phyloP scores from a whole-genome alignment of 2,113 vertebrate genomes.

The Nothoprocta perdicaria region DNA sequence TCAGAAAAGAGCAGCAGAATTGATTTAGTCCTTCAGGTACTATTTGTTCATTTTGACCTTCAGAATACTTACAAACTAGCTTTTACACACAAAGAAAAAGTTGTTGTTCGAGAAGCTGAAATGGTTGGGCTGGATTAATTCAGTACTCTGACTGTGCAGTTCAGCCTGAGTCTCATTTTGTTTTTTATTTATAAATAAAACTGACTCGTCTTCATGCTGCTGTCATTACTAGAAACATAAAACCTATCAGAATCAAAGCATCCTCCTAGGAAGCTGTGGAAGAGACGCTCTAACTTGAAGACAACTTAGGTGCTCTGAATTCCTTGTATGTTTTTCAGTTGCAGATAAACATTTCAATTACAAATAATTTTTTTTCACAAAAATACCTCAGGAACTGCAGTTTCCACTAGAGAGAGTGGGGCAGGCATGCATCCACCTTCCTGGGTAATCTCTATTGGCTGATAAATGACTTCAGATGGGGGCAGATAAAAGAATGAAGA shows the following conservation, averaged over 20 bases:
- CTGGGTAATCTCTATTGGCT: constrained; percentile 78
- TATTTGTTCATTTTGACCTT: not conserved
- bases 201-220: rapidly evolving
- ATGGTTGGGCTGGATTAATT: not conserved
- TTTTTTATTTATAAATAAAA: not conserved
- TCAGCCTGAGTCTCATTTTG: not conserved
- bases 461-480: constrained; percentile 80
- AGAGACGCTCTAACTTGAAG: not conserved
- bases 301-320: not conserved
- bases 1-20: not conserved
- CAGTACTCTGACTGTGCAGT: not conserved
- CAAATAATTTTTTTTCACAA: not conserved
- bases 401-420: constrained; percentile 76
- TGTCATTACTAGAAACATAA: not conserved
- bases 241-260: not conserved
- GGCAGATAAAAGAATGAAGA: constrained; percentile 77
- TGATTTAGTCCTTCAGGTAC: not conserved
- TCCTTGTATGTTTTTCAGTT: not conserved
- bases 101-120: not conserved
- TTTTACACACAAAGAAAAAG: not conserved
- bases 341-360: not conserved
- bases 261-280: not conserved
- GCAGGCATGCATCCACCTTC: constrained; percentile 73
- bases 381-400: constrained; percentile 78
- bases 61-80: not conserved